Evolutionary conservation across 2,888 invertebrate species (phyloP).

Genomic region (Apamea anceps): DNA sequence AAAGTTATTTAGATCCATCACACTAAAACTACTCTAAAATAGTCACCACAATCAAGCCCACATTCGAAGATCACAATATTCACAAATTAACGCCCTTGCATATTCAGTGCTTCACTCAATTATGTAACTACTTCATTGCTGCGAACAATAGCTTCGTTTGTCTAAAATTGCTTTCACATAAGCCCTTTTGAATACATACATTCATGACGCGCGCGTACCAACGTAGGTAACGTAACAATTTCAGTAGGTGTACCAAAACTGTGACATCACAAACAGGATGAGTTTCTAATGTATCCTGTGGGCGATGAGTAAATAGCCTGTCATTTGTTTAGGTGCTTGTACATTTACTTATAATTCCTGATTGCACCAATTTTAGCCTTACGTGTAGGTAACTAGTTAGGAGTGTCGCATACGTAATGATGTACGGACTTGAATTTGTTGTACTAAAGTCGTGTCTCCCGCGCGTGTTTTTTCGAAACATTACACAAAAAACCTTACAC

Average conservation of each 20-base stretch:
- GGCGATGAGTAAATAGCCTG: constrained; percentile 15
- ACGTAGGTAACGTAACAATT: constrained; percentile 24
- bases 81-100: not conserved
- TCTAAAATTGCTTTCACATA: constrained; percentile 43
- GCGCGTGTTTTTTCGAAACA: too few relatives aligned
- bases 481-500: too few relatives aligned
- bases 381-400: constrained; percentile 15
- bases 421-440: not conserved
- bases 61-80: constrained; percentile 1
- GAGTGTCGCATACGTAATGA: not conserved
- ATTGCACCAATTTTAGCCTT: constrained; percentile 9
- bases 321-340: constrained; percentile 31
- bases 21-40: not conserved
- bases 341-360: constrained; percentile 7
- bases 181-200: constrained; percentile 12
- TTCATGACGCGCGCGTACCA: not conserved
- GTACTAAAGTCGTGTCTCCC: too few relatives aligned
- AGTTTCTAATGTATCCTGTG: constrained; percentile 32
- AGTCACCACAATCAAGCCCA: not conserved
- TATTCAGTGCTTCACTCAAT: constrained; percentile 47
- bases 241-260: constrained; percentile 24
- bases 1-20: constrained; percentile 5
- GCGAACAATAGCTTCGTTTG: constrained; percentile 48
- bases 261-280: constrained; percentile 48
- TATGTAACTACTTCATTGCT: constrained; percentile 10